Conservation (phyloP, 1,140 invertebrate species). For the Liolophura sinensis region DNA sequence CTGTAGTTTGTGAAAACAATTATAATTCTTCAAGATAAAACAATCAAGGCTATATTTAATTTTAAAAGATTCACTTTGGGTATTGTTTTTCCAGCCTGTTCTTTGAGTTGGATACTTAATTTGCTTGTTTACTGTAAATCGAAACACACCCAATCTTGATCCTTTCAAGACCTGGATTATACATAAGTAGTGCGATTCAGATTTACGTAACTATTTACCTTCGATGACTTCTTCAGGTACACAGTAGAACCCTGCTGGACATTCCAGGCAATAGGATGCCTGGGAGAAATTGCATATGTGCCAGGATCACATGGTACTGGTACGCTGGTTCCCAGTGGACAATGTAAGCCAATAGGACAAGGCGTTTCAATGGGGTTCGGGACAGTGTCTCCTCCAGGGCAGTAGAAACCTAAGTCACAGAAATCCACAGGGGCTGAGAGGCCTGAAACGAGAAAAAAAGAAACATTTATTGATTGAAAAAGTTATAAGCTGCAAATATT, state of each 20-base stretch:
- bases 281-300: slow-evolving; percentile 39
- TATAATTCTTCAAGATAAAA: no score
- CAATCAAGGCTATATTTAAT: no score
- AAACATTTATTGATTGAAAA: no score
- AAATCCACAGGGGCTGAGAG: slow-evolving; percentile 34
- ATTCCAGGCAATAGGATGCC: slow-evolving; percentile 35
- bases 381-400: slow-evolving; percentile 42
- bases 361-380: slow-evolving; percentile 40
- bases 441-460: slow-evolving; percentile 30
- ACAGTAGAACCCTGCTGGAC: slow-evolving; percentile 47
- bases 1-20: no score
- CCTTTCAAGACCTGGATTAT: no score
- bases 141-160: no score
- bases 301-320: slow-evolving; percentile 41
- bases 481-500: no score
- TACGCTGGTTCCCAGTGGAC: slow-evolving; percentile 34
- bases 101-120: no score
- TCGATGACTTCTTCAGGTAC: slow-evolving; percentile 40
- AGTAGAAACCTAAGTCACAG: slow-evolving; percentile 52
- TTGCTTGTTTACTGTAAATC: no score
- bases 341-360: slow-evolving; percentile 49
- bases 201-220: slow-evolving; percentile 21
- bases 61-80: no score
- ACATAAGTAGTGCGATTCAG: no score
- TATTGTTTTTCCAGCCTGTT: no score